Base-by-base conservation (phyloP, 1,140 invertebrate genomes). In the Thrips palmi region DNA sequence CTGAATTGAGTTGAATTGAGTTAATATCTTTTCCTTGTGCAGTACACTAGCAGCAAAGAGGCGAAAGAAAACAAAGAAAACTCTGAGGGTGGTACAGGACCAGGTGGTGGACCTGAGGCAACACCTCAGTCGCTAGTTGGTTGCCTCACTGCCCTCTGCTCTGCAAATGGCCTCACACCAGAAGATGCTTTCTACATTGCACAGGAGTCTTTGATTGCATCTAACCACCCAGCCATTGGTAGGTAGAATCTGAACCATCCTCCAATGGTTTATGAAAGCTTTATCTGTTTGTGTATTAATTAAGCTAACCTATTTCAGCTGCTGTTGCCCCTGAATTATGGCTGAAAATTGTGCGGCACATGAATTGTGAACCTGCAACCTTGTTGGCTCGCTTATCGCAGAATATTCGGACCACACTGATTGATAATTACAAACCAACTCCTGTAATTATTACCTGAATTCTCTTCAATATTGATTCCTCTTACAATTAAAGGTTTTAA, bases 161-260 rank as follows among this genome's bases (percentile, higher is more conserved):
- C 63, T 8, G 58, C 48, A 41, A 58, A 43, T 47, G 56, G 57
- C 56, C 36, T 69, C 19, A 47, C 54, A 3, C 30, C 45, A 23
- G 57, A 64, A 38, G 66, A 74, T 33, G 53, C 57, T 0, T 56
- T 70, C 34, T 46, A 52, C 2, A 41, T 79, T 19, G 67, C 67
- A 1, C 45, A 75, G 34, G 70, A 74, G 32, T 56, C 68, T 11
- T 52, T 87, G 8, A 58, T 74, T 19, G 64, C 72, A 24, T 61
- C 66, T 20, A 76, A 85, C 55, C 68, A 82, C 55, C 77, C 76
- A 5, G 58, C 65, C 5, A 63, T 77, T 11, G 48, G 64, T 37
- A 61, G 60, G 35, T 41, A 11, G 32, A 12, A 29, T 30, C 20
- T 23, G 5, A 17, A 14, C 23, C 8, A 11, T 40, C 14, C 25